These are phyloP conservation scores for Cistogaster globosa DNA, from an alignment of 2,888 invertebrate genomes.

Conservation along the genomic window DNA sequence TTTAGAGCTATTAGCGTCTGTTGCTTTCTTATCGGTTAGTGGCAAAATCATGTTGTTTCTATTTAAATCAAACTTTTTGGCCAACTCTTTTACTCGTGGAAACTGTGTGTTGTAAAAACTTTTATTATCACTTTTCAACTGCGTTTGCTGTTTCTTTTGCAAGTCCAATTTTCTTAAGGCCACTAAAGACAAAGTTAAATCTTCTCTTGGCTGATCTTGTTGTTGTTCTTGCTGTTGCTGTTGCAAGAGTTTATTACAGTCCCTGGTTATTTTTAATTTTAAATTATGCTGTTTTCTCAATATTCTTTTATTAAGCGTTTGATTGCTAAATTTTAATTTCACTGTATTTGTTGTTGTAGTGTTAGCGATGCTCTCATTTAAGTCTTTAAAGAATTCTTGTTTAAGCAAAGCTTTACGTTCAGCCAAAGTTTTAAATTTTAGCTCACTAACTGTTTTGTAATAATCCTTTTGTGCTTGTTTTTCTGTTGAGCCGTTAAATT, in stretches of 20 bases:
- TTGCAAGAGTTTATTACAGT: constrained; percentile 39
- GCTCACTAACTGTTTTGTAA: constrained; percentile 33
- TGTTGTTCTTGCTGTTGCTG: constrained; percentile 29
- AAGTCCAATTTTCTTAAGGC: constrained; percentile 71
- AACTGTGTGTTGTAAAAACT: constrained; percentile 36
- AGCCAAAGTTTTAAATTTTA: constrained; percentile 72
- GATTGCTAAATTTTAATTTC: constrained; percentile 34
- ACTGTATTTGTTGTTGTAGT: constrained; percentile 12
- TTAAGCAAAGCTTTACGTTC: constrained; percentile 77
- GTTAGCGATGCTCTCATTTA: constrained; percentile 9
- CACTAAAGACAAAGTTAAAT: constrained; percentile 61
- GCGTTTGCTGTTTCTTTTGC: constrained; percentile 58
- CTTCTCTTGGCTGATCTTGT: constrained; percentile 30
- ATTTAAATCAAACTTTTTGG: constrained; percentile 75
- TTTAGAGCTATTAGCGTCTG: constrained; percentile 68
- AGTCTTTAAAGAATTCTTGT: constrained; percentile 77
- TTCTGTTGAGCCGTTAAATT: constrained; percentile 29
- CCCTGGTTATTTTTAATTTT: constrained; percentile 66
- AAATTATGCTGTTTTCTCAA: constrained; percentile 65
- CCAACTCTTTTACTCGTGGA: constrained; percentile 74
- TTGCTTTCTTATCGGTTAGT: constrained; percentile 56
- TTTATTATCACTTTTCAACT: constrained; percentile 4
- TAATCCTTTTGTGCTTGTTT: constrained; percentile 56
- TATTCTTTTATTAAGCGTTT: constrained; percentile 39
- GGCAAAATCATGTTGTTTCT: constrained; percentile 73